A percentile compares a stretch with the other conserved stretches of the same genome.
Evolutionary conservation across 2,113 vertebrate genomes (phyloP).

Genomic region (Paradisaea rubra): DNA sequence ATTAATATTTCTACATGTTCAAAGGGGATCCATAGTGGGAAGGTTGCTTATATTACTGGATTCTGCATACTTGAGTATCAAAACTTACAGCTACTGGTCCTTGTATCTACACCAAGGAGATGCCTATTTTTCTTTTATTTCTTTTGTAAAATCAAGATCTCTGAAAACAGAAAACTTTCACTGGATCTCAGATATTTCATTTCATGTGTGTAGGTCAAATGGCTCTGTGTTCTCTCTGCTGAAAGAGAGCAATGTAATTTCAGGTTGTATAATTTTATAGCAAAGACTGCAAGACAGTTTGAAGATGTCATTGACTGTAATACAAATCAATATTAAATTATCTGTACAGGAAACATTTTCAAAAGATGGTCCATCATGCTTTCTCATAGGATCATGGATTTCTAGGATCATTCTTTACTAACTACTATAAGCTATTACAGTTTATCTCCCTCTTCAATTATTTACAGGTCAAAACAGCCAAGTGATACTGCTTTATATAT

Average conservation of each 20-base stretch:
- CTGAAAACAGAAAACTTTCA: conserved; percentile 42
- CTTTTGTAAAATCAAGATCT: not conserved
- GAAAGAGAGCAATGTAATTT: conserved; percentile 69
- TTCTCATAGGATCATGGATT: conserved; percentile 55
- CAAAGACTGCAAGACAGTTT: conserved; percentile 69
- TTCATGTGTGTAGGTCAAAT: conserved; percentile 59
- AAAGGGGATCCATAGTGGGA: not conserved
- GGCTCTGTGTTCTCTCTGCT: conserved; percentile 35
- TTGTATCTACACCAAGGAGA: not conserved
- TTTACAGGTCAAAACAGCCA: conserved; percentile 65
- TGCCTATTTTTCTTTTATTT: conserved; percentile 13
- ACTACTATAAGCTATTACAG: conserved; percentile 65
- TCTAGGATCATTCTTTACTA: conserved; percentile 67
- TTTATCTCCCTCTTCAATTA: conserved; percentile 76
- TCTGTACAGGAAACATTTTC: conserved; percentile 77
- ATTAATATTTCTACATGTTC: not conserved
- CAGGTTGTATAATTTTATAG: conserved; percentile 64
- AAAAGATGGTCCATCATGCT: conserved; percentile 71
- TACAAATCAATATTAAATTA: conserved; percentile 80
- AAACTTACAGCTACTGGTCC: not conserved
- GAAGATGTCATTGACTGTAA: conserved; percentile 71
- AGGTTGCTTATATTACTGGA: not conserved
- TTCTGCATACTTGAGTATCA: not conserved
- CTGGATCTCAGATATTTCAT: conserved; percentile 50
- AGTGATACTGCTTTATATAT: conserved; percentile 63